Evolutionary conservation across 2,797 vertebrate genomes (phyloP).

Genomic region (Liparis tanakae): DNA sequence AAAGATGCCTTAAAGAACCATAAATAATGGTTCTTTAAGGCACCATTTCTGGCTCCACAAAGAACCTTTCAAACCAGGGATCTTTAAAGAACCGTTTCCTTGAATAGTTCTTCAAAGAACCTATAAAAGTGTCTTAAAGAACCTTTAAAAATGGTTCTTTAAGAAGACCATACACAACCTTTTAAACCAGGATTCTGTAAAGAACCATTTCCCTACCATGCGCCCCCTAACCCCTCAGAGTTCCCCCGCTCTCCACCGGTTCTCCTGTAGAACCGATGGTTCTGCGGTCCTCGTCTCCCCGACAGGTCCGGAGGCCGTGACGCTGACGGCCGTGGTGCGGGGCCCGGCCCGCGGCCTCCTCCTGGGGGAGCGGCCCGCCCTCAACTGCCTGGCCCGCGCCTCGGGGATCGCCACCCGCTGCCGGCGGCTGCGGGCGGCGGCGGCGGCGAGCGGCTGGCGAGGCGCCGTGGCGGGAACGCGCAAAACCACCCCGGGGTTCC

Average conservation of each 20-base stretch:
- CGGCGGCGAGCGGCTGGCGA: conserved; percentile 71
- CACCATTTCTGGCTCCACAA: too few species aligned
- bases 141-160: too few species aligned
- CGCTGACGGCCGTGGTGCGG: conserved; percentile 81
- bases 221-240: not conserved
- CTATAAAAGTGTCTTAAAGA: too few species aligned
- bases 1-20: too few species aligned
- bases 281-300: not conserved
- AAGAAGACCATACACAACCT: too few species aligned
- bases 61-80: too few species aligned
- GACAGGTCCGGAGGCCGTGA: conserved; percentile 75
- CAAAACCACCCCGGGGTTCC: conserved; percentile 91
- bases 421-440: conserved; percentile 61
- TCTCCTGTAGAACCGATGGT: not conserved
- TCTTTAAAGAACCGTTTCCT: too few species aligned
- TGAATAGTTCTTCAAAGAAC: too few species aligned
- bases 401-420: conserved; percentile 86
- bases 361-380: conserved; percentile 86
- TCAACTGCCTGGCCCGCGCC: conserved; percentile 87
- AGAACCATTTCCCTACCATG: too few species aligned
- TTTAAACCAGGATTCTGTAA: too few species aligned
- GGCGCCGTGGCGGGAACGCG: conserved; percentile 87
- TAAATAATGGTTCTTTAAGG: too few species aligned
- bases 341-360: conserved; percentile 83
- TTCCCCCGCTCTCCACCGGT: not conserved